phyloP scores from a whole-genome alignment of 1,140 invertebrate genomes.

The Bombyx mori region DNA sequence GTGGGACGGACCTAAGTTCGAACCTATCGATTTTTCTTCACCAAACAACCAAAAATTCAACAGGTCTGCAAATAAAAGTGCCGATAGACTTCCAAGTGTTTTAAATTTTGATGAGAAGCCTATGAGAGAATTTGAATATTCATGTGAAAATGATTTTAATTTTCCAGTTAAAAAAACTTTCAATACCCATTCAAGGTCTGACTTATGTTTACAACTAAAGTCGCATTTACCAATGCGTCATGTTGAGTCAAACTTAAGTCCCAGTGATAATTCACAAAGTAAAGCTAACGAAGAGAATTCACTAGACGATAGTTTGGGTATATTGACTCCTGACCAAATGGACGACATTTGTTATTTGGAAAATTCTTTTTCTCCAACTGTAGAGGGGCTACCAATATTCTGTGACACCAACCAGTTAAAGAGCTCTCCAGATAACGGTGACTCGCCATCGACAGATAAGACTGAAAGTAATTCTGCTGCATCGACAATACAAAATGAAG shows the following conservation, averaged over 20 bases:
- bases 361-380: conserved; percentile 74
- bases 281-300: conserved; percentile 81
- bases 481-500: conserved; percentile 64
- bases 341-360: conserved; percentile 77
- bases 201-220: conserved; percentile 59
- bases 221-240: conserved; percentile 43
- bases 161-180: conserved; percentile 44
- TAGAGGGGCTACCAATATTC: conserved; percentile 63
- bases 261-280: conserved; percentile 61
- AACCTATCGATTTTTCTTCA: conserved; percentile 3
- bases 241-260: conserved; percentile 54
- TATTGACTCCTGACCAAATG: conserved; percentile 90
- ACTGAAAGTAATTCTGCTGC: conserved; percentile 64
- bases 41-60: conserved; percentile 1
- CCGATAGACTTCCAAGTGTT: conserved; percentile 52
- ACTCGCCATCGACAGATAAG: conserved; percentile 68
- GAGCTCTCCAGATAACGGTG: conserved; percentile 56
- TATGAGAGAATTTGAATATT: conserved; percentile 65
- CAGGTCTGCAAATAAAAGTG: conserved; percentile 32
- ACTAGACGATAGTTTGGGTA: conserved; percentile 86
- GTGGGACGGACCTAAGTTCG: conserved; percentile 27
- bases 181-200: conserved; percentile 55
- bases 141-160: conserved; percentile 54
- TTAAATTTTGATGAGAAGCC: conserved; percentile 60
- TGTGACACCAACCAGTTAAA: conserved; percentile 56